Evolutionary conservation across 2,888 invertebrate species (phyloP).

Genomic region (Torymus auratus): DNA sequence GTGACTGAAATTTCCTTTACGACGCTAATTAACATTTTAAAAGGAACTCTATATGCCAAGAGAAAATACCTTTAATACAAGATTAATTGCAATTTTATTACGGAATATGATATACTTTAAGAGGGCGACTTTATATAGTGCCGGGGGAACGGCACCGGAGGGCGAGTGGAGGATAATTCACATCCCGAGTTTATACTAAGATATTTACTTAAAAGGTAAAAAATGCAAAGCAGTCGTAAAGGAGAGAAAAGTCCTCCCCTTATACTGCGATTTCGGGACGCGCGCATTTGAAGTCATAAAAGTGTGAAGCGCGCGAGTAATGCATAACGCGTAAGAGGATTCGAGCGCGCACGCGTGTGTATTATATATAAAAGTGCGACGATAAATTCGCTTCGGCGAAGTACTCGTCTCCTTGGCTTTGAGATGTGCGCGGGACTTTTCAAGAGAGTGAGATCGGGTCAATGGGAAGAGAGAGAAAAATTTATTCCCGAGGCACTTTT

Average conservation of each 20-base stretch:
- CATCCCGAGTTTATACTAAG: constrained; percentile 24
- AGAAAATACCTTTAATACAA: neutral
- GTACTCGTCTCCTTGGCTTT: constrained; percentile 14
- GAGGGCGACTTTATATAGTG: constrained; percentile 18
- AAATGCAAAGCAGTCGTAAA: constrained; percentile 47
- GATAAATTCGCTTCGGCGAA: constrained; percentile 49
- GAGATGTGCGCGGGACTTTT: constrained; percentile 4
- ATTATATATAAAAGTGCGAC: constrained; percentile 30
- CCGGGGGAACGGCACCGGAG: too few relatives aligned
- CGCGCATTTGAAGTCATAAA: constrained; percentile 48
- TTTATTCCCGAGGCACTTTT: too few relatives aligned
- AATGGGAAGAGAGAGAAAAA: constrained; percentile 3
- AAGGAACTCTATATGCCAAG: neutral
- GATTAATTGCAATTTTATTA: constrained; percentile 1
- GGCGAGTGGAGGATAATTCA: constrained; percentile 19
- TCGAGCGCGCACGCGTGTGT: constrained; percentile 13
- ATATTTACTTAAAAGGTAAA: constrained; percentile 50
- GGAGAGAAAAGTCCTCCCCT: constrained; percentile 27
- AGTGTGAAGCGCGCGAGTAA: constrained; percentile 43
- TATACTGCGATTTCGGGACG: constrained; percentile 37
- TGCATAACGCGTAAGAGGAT: constrained; percentile 51
- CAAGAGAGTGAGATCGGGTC: neutral
- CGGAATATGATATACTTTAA: constrained; percentile 23
- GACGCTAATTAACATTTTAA: neutral
- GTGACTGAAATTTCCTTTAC: neutral